A percentile compares a stretch with the other conserved stretches of the same genome.
phyloP scores from a whole-genome alignment of 1,140 invertebrate species.

The Agrypnia vestita region DNA sequence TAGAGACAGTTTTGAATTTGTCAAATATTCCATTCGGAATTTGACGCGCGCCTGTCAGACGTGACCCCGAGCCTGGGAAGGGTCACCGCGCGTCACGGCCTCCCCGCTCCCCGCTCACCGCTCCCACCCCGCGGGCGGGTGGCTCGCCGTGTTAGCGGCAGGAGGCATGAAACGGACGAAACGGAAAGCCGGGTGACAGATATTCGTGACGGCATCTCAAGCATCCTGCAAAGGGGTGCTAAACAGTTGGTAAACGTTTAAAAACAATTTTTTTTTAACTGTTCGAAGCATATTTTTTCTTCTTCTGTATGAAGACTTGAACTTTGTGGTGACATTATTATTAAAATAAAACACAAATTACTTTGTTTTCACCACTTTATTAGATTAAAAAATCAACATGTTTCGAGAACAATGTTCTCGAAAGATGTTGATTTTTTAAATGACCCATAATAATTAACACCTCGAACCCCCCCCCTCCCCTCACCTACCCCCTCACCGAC shows the following conservation, averaged over 20 bases:
- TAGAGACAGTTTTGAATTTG: conserved; percentile 40
- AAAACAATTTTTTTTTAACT: too few species aligned
- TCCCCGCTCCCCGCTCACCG: neutral
- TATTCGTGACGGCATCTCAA: conserved; percentile 40
- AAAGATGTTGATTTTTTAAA: too few species aligned
- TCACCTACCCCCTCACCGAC: too few species aligned
- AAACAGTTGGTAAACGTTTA: conserved; percentile 1
- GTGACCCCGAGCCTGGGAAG: conserved; percentile 37
- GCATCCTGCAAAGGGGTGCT: neutral
- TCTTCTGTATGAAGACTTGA: too few species aligned
- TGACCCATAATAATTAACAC: too few species aligned
- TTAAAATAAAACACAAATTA: too few species aligned
- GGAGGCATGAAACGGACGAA: conserved; percentile 34
- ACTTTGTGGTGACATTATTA: too few species aligned
- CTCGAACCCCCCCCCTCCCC: too few species aligned
- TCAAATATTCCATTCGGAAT: conserved; percentile 38
- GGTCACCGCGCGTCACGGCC: neutral
- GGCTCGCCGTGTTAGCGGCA: conserved; percentile 34
- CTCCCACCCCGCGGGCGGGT: neutral
- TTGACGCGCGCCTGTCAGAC: conserved; percentile 25
- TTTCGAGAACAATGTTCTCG: too few species aligned
- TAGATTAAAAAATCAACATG: too few species aligned
- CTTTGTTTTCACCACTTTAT: too few species aligned
- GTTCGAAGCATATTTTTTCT: too few species aligned
- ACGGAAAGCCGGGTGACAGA: conserved; percentile 41